These are phyloP conservation scores for Parthenolecanium corni DNA, from an alignment of 2,888 invertebrate genomes.

Conservation along the genomic window DNA sequence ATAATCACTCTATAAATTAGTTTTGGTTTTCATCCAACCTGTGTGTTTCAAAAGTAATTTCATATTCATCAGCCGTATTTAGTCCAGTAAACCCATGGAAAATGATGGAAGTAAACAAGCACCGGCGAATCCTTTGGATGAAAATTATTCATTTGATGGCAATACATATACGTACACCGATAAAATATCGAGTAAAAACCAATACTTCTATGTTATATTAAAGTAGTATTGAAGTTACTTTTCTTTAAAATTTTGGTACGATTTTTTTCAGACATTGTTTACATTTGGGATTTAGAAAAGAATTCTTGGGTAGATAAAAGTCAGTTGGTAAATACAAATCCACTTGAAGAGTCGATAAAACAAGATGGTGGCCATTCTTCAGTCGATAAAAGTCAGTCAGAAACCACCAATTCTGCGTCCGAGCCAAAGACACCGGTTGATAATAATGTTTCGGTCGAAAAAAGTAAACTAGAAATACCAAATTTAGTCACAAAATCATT, in stretches of 20 bases:
- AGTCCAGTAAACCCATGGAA: too few relatives aligned
- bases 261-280: conserved; percentile 37
- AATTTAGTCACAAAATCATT: background rate
- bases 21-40: too few relatives aligned
- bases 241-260: background rate
- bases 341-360: background rate
- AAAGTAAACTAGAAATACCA: conserved; percentile 29
- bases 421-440: too few relatives aligned
- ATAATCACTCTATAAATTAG: too few relatives aligned
- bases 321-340: background rate
- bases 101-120: too few relatives aligned
- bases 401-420: too few relatives aligned
- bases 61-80: too few relatives aligned
- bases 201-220: background rate
- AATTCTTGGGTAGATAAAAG: conserved; percentile 47
- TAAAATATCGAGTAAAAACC: conserved; percentile 27
- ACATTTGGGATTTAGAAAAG: conserved; percentile 49
- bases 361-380: too few relatives aligned
- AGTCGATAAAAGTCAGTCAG: too few relatives aligned
- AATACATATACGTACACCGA: conserved; percentile 33
- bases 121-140: background rate
- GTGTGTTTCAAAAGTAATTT: too few relatives aligned
- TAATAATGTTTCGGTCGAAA: conserved; percentile 49
- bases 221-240: background rate
- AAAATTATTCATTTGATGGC: conserved; percentile 34